These are phyloP conservation scores for Wasmannia auropunctata DNA, from an alignment of 1,140 invertebrate species.

Conservation along the genomic window DNA sequence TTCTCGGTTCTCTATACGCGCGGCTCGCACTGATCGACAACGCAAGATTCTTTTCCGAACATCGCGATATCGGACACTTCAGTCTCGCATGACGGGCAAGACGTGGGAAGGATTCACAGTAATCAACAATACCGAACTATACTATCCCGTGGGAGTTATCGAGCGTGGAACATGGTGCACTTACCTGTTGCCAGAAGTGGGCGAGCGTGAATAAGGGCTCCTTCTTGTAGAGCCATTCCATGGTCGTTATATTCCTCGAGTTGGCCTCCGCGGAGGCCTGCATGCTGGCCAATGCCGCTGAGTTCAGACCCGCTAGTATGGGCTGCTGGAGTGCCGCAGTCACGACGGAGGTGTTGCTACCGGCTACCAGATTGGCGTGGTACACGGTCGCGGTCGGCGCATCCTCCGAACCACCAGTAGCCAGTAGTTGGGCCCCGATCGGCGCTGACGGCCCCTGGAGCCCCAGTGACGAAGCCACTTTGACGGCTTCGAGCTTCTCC, in stretches of 20 bases:
- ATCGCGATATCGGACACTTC: background rate
- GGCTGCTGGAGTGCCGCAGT: conserved; percentile 83
- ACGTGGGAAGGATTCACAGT: background rate
- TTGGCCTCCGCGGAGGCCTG: conserved; percentile 89
- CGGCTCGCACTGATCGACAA: background rate
- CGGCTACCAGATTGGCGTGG: conserved; percentile 84
- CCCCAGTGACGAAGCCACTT: conserved; percentile 86
- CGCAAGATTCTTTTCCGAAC: background rate
- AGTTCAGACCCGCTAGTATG: conserved; percentile 80
- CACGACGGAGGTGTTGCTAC: conserved; percentile 82
- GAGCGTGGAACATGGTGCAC: conserved; percentile 25
- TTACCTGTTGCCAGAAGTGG: conserved; percentile 96
- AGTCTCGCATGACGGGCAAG: background rate
- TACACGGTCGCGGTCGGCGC: conserved; percentile 81
- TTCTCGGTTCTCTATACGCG: too few relatives aligned
- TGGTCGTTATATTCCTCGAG: conserved; percentile 90
- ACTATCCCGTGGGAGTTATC: background rate
- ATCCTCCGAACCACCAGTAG: conserved; percentile 81
- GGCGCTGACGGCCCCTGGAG: conserved; percentile 85
- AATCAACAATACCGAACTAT: background rate
- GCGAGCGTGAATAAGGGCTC: conserved; percentile 96
- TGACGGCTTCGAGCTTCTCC: conserved; percentile 83
- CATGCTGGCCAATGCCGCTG: conserved; percentile 88
- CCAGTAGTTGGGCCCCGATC: conserved; percentile 84
- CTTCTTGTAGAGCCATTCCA: conserved; percentile 98